phyloP scores from a whole-genome alignment of 2,888 invertebrate species.

The Amiota communis region DNA sequence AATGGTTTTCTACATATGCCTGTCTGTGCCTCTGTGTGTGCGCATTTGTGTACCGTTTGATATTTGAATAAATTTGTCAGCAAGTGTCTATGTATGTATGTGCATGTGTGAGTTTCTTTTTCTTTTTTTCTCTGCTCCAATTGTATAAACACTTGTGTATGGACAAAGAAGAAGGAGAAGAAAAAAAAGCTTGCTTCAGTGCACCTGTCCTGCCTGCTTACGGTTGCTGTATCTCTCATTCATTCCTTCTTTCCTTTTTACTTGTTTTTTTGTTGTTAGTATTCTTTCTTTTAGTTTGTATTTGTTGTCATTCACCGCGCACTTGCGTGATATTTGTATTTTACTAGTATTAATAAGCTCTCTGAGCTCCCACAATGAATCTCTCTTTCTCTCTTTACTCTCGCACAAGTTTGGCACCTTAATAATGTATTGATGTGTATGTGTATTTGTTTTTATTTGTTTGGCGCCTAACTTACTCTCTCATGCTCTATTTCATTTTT shows the following conservation, averaged over 20 bases:
- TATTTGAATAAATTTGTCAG: too few species aligned
- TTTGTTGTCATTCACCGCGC: slow-evolving; percentile 34
- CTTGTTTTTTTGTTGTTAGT: slow-evolving; percentile 35
- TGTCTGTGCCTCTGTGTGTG: too few species aligned
- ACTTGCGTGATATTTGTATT: neutral
- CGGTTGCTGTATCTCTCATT: slow-evolving; percentile 28
- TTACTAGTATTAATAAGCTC: neutral
- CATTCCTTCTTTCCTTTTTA: slow-evolving; percentile 25
- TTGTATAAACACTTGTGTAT: slow-evolving; percentile 1
- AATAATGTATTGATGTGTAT: neutral
- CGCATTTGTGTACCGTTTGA: slow-evolving; percentile 6
- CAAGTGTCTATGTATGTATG: neutral
- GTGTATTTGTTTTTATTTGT: slow-evolving; percentile 34
- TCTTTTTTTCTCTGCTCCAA: slow-evolving; percentile 9
- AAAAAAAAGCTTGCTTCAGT: slow-evolving; percentile 23
- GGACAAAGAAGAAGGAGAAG: neutral
- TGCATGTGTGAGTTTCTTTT: neutral
- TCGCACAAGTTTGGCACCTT: too few species aligned
- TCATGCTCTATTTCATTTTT: neutral
- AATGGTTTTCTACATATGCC: neutral
- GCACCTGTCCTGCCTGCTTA: slow-evolving; percentile 38
- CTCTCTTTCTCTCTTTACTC: slow-evolving; percentile 33
- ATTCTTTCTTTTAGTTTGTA: slow-evolving; percentile 31
- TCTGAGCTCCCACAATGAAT: neutral
- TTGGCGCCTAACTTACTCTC: slow-evolving; percentile 28